Conservation (phyloP, 2,888 invertebrate genomes). For the Tiphia femorata region DNA sequence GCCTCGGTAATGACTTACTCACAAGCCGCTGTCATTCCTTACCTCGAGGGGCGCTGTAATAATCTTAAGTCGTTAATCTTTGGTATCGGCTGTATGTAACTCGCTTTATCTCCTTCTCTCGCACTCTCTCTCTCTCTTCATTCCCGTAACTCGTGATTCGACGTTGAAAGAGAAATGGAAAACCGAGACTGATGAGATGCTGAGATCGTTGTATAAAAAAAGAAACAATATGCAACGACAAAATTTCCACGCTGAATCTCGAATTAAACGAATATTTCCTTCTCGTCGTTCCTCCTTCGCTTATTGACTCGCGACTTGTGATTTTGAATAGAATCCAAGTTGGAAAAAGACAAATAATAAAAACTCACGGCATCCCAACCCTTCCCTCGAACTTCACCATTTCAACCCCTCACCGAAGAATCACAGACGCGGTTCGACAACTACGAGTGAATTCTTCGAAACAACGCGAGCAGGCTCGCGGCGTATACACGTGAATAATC, state of each 20-base stretch:
- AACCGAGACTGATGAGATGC: no score
- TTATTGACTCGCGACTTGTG: no score
- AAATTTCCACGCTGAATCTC: no score
- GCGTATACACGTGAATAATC: conserved; percentile 1
- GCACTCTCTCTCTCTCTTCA: neutral
- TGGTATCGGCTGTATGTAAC: conserved; percentile 67
- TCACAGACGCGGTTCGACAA: neutral
- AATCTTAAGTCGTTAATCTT: conserved; percentile 62
- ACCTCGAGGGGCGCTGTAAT: conserved; percentile 52
- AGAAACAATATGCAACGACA: no score
- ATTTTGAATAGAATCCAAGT: no score
- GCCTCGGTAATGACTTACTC: neutral
- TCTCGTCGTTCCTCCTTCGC: no score
- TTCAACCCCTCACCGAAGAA: neutral
- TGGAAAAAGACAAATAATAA: no score
- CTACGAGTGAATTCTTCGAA: neutral
- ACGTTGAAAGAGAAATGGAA: neutral
- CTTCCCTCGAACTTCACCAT: no score
- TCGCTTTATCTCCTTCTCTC: conserved; percentile 15
- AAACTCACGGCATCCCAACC: no score
- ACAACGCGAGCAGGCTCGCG: neutral
- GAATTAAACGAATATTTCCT: no score
- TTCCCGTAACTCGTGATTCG: neutral
- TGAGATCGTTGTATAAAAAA: no score
- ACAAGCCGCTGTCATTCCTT: conserved; percentile 9